Evolutionary conservation across 2,797 vertebrate species (phyloP).

Genomic region (Spatula versicolor): DNA sequence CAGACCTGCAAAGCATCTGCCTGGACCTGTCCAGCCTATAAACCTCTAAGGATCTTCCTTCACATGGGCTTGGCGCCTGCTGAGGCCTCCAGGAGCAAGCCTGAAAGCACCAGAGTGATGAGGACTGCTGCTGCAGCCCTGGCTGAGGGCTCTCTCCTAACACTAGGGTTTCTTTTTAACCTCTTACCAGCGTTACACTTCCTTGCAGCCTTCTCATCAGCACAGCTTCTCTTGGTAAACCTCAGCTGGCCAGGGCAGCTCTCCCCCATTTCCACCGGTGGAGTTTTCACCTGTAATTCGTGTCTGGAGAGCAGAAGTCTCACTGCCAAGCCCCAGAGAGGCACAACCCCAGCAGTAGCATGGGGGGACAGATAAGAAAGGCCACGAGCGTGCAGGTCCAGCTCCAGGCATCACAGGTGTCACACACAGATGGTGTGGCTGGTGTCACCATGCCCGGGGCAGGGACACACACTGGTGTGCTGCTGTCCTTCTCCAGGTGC

Average conservation of each 20-base stretch:
- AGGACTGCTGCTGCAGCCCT: neutral
- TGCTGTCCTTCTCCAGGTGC: too few species aligned
- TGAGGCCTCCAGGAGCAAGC: neutral
- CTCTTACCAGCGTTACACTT: neutral
- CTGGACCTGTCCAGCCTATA: neutral
- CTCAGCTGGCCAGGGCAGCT: neutral
- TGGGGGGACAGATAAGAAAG: neutral
- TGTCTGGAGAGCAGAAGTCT: neutral
- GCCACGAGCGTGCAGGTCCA: neutral
- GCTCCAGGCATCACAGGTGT: neutral
- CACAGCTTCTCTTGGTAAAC: neutral
- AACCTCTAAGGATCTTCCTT: neutral
- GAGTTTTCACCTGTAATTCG: rapidly evolving
- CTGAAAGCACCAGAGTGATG: neutral
- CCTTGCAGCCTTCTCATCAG: neutral
- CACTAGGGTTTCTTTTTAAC: neutral
- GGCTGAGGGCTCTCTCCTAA: neutral
- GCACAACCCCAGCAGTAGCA: neutral
- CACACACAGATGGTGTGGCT: neutral
- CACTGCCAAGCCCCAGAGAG: neutral
- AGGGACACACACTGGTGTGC: too few species aligned
- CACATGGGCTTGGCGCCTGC: neutral
- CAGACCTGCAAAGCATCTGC: neutral
- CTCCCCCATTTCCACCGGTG: neutral
- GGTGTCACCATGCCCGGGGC: neutral